phyloP scores from a whole-genome alignment of 2,797 vertebrate genomes.

The Poecilia velifera region DNA sequence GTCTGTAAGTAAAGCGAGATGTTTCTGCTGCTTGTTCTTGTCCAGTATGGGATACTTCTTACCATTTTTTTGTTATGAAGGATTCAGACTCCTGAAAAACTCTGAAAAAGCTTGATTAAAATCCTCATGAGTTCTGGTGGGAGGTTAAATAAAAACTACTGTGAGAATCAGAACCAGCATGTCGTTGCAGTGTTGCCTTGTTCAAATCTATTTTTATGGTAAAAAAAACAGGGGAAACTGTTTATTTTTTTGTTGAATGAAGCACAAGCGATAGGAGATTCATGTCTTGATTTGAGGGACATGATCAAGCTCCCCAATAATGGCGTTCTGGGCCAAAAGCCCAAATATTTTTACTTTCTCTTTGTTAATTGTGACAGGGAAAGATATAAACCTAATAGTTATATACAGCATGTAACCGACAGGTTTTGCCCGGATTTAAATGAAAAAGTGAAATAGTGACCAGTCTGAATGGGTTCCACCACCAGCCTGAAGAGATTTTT shows the following conservation, averaged over 20 bases:
- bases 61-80: neutral
- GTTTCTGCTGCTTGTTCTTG: neutral
- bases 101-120: neutral
- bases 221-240: neutral
- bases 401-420: neutral
- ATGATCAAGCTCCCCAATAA: neutral
- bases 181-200: neutral
- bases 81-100: neutral
- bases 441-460: neutral
- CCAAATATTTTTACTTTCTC: neutral
- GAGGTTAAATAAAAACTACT: neutral
- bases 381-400: neutral
- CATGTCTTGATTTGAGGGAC: neutral
- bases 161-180: neutral
- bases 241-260: neutral
- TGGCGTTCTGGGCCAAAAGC: neutral
- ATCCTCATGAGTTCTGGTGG: neutral
- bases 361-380: neutral
- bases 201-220: neutral
- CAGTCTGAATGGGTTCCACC: neutral
- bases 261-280: neutral
- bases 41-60: too few species aligned
- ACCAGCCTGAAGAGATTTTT: neutral
- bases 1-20: constrained; percentile 82
- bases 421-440: neutral